Evolutionary conservation across 2,888 invertebrate genomes (phyloP).

Genomic region (Scaptomyza polygonia): DNA sequence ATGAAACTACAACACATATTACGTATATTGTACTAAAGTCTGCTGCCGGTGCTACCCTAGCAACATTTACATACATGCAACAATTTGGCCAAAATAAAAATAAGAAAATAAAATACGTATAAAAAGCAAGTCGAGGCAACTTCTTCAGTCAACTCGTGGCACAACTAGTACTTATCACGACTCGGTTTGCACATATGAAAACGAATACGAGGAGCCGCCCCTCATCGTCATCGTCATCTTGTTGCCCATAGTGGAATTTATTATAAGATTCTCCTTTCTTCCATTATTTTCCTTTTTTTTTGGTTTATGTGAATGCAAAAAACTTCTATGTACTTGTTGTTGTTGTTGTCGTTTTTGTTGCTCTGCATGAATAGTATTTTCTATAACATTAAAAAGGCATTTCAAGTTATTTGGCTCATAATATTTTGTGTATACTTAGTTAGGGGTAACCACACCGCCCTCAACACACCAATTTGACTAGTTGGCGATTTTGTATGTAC

Average conservation of each 20-base stretch:
- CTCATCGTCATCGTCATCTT: slow-evolving; percentile 64
- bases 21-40: slow-evolving; percentile 47
- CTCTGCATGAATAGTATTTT: slow-evolving; percentile 66
- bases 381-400: slow-evolving; percentile 74
- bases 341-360: slow-evolving; percentile 24
- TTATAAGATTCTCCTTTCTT: slow-evolving; percentile 76
- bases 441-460: background rate
- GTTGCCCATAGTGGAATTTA: slow-evolving; percentile 75
- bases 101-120: slow-evolving; percentile 5
- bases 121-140: slow-evolving; percentile 27
- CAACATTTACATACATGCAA: slow-evolving; percentile 76
- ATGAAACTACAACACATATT: slow-evolving; percentile 77
- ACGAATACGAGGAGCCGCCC: slow-evolving; percentile 48
- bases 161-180: slow-evolving; percentile 28
- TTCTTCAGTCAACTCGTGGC: slow-evolving; percentile 45
- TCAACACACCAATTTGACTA: slow-evolving; percentile 29
- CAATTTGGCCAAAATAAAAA: slow-evolving; percentile 62
- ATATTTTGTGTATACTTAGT: slow-evolving; percentile 54
- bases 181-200: slow-evolving; percentile 48
- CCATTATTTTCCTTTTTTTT: background rate
- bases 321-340: slow-evolving; percentile 30
- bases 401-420: slow-evolving; percentile 69
- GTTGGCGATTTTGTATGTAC: slow-evolving; percentile 59
- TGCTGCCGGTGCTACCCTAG: slow-evolving; percentile 39
- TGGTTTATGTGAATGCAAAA: slow-evolving; percentile 67